Evolutionary conservation across 2,113 vertebrate genomes (phyloP), one percentile per base, ranked within the genome.

Genomic region (Chaetodon trifascialis): DNA sequence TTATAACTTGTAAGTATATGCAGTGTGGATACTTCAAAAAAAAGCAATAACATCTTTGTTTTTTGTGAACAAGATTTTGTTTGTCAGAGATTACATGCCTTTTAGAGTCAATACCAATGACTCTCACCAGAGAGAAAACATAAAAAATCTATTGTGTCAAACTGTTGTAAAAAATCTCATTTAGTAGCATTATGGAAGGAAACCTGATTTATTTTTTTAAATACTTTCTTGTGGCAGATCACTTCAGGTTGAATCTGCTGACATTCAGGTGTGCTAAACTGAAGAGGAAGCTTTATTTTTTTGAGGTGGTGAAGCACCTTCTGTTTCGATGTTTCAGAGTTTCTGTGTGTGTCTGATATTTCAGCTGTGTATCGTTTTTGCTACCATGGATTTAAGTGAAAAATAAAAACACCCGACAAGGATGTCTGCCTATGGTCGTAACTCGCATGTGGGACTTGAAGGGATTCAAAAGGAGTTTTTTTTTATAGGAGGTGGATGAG

Each of bases 11-110:
- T 90, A 94, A 94, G 95, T 95, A 93, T 95, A 94, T 94, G 94
- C 96, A 96, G 94, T 95, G 92, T 91, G 93, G 91, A 93, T 94
- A 82, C 66, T 94, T 91, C 69, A 85, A 93, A 86, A 93, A 86
- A 93, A 90, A 95, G 96, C 96, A 97, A 97, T 94, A 95, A 95
- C 81, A 86, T 77, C 36, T 77, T 74, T 82, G 51, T 85, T 76
- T 87, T 89, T 77, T 84, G 58, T 81, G 88, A 70, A 89, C 42
- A 12, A 68, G 46, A 77, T 46, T 51, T 67, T 76, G 30, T 30
- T 79, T 85, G 63, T 89, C 90, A 94, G 77, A 92, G 80, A 92
- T 94, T 89, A 89, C 82, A 86, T 84, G 90, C 87, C 87, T 89
- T 90, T 90, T 59, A 88, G 78, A 85, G 90, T 94, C 74, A 92